phyloP scores from a whole-genome alignment of 2,113 vertebrate species.

The Polypterus bichir region DNA sequence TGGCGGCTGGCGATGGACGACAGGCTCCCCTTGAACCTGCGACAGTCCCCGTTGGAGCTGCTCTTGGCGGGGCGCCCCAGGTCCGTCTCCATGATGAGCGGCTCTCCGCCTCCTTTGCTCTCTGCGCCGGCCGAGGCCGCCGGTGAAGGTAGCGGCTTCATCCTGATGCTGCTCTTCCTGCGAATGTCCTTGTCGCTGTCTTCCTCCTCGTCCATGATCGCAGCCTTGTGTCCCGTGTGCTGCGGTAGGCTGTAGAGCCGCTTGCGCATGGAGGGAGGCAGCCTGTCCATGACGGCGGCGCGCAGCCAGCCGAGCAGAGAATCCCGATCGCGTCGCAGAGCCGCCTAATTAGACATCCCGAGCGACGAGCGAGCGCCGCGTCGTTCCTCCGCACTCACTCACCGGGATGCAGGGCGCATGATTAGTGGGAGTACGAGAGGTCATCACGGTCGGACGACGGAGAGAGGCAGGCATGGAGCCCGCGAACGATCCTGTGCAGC shows the following conservation, averaged over 20 bases:
- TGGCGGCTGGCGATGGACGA: slow-evolving; percentile 82
- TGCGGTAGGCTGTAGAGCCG: slow-evolving; percentile 96
- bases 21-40: slow-evolving; percentile 86
- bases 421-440: no score
- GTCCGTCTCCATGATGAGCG: slow-evolving; percentile 63
- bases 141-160: slow-evolving; percentile 78
- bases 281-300: slow-evolving; percentile 77
- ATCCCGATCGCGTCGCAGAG: slow-evolving; percentile 16
- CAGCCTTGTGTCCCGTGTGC: slow-evolving; percentile 81
- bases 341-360: slow-evolving; percentile 29
- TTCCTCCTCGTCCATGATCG: slow-evolving; percentile 82
- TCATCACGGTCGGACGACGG: no score
- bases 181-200: slow-evolving; percentile 75
- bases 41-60: slow-evolving; percentile 93
- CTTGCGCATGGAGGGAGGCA: slow-evolving; percentile 94
- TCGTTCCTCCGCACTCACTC: slow-evolving; percentile 6
- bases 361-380: slow-evolving; percentile 16
- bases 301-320: slow-evolving; percentile 14
- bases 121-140: slow-evolving; percentile 44
- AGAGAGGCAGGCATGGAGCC: no score
- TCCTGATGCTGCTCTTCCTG: slow-evolving; percentile 83
- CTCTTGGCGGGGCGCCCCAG: slow-evolving; percentile 63
- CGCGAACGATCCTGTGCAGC: slow-evolving; percentile 17
- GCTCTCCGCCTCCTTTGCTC: slow-evolving; percentile 48
- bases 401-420: slow-evolving; percentile 7